A percentile compares a stretch with the other conserved stretches of the same genome.
phyloP scores from a whole-genome alignment of 2,797 vertebrate genomes.

The Garrulus glandarius region DNA sequence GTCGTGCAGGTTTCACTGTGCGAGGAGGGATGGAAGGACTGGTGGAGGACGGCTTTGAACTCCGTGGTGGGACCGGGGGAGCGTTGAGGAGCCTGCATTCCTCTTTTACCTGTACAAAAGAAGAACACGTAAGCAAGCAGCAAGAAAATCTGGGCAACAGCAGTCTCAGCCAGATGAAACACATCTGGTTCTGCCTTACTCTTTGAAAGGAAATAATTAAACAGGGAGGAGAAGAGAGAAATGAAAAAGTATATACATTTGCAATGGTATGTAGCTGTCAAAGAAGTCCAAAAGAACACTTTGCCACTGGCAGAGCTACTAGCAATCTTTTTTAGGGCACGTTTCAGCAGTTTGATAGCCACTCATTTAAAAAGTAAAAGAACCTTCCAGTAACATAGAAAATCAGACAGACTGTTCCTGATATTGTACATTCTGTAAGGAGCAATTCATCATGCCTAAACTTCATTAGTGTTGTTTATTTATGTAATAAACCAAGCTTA shows the following conservation, averaged over 20 bases:
- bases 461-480: background rate
- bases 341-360: background rate
- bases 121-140: background rate
- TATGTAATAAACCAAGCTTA: background rate
- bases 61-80: slow-evolving; percentile 93
- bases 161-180: background rate
- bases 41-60: slow-evolving; percentile 84
- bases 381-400: background rate
- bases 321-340: background rate
- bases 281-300: background rate
- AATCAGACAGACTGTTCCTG: background rate
- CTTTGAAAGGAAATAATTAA: background rate
- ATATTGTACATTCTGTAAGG: background rate
- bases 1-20: slow-evolving; percentile 78
- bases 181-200: background rate
- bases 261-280: background rate
- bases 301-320: background rate
- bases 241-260: background rate
- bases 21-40: slow-evolving; percentile 83
- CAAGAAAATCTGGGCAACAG: background rate
- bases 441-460: background rate
- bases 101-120: slow-evolving; percentile 87
- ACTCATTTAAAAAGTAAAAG: background rate
- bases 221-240: background rate
- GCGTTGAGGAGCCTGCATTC: slow-evolving; percentile 97